Conservation (phyloP, 2,888 invertebrate species). For the Agrypnus murinus region DNA sequence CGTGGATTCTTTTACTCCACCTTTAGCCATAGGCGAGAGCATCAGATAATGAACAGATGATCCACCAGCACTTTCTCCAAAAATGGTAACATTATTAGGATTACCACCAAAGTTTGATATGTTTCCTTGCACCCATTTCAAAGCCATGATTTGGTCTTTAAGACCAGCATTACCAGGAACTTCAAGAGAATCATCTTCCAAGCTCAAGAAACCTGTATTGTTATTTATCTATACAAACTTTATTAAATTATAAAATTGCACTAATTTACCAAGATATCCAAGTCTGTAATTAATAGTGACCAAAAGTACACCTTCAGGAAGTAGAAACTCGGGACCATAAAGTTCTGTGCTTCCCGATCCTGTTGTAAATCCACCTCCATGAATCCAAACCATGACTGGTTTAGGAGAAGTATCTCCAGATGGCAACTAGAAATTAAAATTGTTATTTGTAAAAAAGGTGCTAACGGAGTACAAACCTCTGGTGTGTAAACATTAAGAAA, state of each 20-base stretch:
- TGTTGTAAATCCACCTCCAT: constrained; percentile 68
- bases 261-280: constrained; percentile 55
- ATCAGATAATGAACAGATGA: constrained; percentile 72
- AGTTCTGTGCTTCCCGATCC: constrained; percentile 65
- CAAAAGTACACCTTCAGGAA: constrained; percentile 67
- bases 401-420: constrained; percentile 48
- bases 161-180: constrained; percentile 74
- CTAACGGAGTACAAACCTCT: constrained; percentile 29
- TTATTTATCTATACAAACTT: neutral
- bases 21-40: constrained; percentile 71
- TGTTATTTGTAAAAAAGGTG: neutral
- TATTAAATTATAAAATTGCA: neutral
- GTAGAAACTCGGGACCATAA: constrained; percentile 67
- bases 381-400: constrained; percentile 71
- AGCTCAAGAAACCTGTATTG: constrained; percentile 71
- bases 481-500: constrained; percentile 60
- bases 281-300: constrained; percentile 68
- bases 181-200: constrained; percentile 70
- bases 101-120: constrained; percentile 73
- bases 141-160: constrained; percentile 73
- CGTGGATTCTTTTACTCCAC: too few species aligned
- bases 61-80: constrained; percentile 74
- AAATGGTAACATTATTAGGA: constrained; percentile 72
- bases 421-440: constrained; percentile 40
- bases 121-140: constrained; percentile 73